Evolutionary conservation across 23 tunicate genomes (phyloP).

Genomic region (Oikopleura albicans): DNA sequence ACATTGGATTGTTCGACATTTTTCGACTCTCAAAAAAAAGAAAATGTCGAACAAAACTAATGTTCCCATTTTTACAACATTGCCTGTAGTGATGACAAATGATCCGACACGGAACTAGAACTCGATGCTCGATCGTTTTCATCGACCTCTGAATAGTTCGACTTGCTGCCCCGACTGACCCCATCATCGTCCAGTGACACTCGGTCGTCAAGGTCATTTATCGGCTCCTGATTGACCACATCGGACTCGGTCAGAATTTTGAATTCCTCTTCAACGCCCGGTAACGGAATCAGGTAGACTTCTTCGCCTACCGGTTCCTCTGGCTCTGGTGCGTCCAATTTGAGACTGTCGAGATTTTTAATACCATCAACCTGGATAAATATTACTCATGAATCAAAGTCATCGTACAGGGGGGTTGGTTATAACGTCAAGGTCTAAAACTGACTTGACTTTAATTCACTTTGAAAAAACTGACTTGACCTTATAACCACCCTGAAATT

Average conservation of each 20-base stretch:
- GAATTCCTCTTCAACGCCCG: background rate
- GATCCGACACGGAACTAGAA: slow-evolving; percentile 11
- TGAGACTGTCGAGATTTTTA: background rate
- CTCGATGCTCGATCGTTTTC: slow-evolving; percentile 7
- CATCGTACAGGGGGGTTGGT: no score
- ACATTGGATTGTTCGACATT: no score
- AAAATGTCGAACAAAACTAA: no score
- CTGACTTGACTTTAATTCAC: no score
- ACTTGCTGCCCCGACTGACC: background rate
- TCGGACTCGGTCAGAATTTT: background rate
- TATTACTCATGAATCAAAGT: no score
- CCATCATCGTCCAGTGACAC: slow-evolving; percentile 4
- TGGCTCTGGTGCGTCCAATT: background rate
- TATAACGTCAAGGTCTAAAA: no score
- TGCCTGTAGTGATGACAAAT: background rate
- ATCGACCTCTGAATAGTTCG: background rate
- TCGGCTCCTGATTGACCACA: background rate
- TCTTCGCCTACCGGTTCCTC: background rate
- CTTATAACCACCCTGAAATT: no score
- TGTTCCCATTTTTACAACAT: no score
- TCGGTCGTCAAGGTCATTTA: background rate
- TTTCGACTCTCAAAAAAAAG: no score
- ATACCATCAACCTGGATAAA: background rate
- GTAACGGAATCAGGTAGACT: background rate
- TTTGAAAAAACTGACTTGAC: no score